These are phyloP conservation scores for Microctenopoma stevenorrisi DNA, from an alignment of 2,797 vertebrate species.

Conservation along the genomic window DNA sequence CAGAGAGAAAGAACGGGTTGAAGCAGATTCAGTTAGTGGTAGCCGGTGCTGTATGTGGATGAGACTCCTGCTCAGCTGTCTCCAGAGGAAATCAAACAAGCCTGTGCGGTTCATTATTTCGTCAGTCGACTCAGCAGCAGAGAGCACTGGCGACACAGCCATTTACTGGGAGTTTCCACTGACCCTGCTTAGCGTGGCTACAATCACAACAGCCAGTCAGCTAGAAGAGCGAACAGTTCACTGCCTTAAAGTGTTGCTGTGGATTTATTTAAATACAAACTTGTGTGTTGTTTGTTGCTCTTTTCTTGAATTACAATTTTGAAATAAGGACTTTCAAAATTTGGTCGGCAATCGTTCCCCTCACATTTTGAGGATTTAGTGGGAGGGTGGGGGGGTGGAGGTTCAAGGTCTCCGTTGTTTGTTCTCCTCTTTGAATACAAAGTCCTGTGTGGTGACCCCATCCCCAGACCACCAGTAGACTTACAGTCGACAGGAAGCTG, in stretches of 20 bases:
- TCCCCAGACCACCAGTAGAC: constrained; percentile 64
- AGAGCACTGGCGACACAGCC: constrained; percentile 69
- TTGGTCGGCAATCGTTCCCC: constrained; percentile 14
- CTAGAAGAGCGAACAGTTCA: constrained; percentile 51
- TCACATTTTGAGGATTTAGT: constrained; percentile 41
- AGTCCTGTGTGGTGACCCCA: constrained; percentile 71
- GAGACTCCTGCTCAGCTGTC: constrained; percentile 75
- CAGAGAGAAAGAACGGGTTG: constrained; percentile 64
- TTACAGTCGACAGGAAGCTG: constrained; percentile 76
- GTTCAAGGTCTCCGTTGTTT: constrained; percentile 59
- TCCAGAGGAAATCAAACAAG: constrained; percentile 81
- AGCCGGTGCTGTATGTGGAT: constrained; percentile 68
- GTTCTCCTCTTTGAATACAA: constrained; percentile 68
- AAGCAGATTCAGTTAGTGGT: constrained; percentile 75
- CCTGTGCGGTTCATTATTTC: constrained; percentile 75
- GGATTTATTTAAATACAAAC: constrained; percentile 34
- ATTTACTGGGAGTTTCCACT: constrained; percentile 69
- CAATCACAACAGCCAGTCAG: constrained; percentile 48
- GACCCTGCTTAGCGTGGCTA: constrained; percentile 55
- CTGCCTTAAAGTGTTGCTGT: constrained; percentile 14
- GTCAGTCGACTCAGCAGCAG: constrained; percentile 66
- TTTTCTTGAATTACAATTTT: constrained; percentile 9
- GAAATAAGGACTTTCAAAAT: constrained; percentile 1
- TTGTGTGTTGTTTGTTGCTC: neutral
- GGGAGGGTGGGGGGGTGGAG: constrained; percentile 11